These are phyloP conservation scores for Acanthosepion esculentum DNA, from an alignment of 2,888 invertebrate species.

Conservation along the genomic window DNA sequence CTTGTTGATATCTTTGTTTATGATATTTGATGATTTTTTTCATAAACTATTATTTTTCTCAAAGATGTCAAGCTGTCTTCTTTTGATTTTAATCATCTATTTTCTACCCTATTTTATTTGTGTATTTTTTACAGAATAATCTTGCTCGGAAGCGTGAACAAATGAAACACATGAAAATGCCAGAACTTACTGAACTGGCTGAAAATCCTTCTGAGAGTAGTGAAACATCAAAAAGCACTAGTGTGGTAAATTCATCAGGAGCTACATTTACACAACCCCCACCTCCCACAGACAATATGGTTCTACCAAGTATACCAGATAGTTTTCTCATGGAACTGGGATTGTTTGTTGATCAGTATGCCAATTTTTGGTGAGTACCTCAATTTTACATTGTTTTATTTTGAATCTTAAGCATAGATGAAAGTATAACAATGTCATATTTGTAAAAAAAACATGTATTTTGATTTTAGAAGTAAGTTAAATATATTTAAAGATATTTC, in stretches of 20 bases:
- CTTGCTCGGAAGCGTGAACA: conserved; percentile 67
- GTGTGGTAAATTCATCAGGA: not conserved
- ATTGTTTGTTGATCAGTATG: conserved; percentile 43
- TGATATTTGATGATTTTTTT: too few species aligned
- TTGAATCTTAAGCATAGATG: not conserved
- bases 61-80: not conserved
- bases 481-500: not conserved
- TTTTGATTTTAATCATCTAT: not conserved
- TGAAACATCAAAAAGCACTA: conserved; percentile 1
- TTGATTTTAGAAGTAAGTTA: not conserved
- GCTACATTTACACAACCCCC: conserved; percentile 36
- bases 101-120: not conserved
- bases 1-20: not conserved
- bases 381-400: not conserved
- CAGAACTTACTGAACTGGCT: conserved; percentile 63
- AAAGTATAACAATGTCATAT: not conserved
- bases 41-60: not conserved
- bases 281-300: conserved; percentile 36
- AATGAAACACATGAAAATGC: conserved; percentile 65
- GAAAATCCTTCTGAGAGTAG: conserved; percentile 54
- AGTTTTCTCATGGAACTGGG: conserved; percentile 40
- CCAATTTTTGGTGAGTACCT: conserved; percentile 45
- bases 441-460: not conserved
- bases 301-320: conserved; percentile 46
- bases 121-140: conserved; percentile 62